phyloP scores from a whole-genome alignment of 1,140 invertebrate genomes.

The Plectus sambesii region DNA sequence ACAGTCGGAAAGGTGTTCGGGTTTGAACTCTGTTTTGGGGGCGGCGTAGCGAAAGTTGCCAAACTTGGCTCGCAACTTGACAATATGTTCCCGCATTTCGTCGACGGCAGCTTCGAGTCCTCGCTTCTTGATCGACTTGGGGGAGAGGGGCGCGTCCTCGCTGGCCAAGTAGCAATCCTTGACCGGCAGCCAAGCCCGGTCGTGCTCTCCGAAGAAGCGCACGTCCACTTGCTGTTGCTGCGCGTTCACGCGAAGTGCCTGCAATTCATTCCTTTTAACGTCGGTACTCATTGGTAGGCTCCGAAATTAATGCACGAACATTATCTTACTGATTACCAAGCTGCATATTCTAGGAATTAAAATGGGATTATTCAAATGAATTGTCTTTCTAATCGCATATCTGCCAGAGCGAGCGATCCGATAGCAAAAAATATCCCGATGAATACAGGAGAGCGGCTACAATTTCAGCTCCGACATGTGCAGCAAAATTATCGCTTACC shows the following conservation, averaged over 20 bases:
- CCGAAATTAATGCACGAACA: no score
- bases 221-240: not conserved
- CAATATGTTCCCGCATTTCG: not conserved
- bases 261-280: no score
- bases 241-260: no score
- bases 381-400: no score
- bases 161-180: not conserved
- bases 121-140: not conserved
- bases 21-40: not conserved
- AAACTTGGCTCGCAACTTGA: not conserved
- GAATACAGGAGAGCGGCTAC: not conserved
- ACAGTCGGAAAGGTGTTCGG: not conserved
- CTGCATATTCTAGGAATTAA: no score
- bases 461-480: not conserved
- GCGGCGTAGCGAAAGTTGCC: not conserved
- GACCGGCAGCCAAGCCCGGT: not conserved
- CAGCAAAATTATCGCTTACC: not conserved
- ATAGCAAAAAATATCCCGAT: not conserved
- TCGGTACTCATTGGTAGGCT: no score
- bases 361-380: not conserved
- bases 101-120: not conserved
- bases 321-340: no score
- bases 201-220: not conserved
- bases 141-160: not conserved
- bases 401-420: no score